Base-by-base conservation (phyloP, 1,140 invertebrate species). In the Papilio machaon region DNA sequence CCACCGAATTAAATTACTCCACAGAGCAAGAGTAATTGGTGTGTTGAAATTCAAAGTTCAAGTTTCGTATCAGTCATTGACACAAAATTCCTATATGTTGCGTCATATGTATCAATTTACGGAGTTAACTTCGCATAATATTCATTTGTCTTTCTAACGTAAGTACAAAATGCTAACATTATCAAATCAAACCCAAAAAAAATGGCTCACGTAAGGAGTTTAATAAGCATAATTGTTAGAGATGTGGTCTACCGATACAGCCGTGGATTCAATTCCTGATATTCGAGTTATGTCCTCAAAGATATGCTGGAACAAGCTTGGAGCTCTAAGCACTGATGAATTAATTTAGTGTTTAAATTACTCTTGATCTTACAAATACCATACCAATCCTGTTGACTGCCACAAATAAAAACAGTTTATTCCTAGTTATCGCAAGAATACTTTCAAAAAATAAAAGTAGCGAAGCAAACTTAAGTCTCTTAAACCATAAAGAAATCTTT, bases 401-500 rank as follows among this genome's bases (percentile, higher is more conserved):
- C 4, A 17, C 15, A 17, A 23, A 60, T 58, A 58, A 60, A 23
- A 19, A 23, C 11, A 30, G 1, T 19, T 30, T 60, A n/a, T 58
- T 19, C 2, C 54, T 58, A 19, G 17, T 19, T 58, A n/a, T 58
- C 23, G 2, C 23, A 64, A 35, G 10, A 64, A 13, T 13, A 64
- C 10, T 30, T 64, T 64, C 23, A 13, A 64, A 64, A 17, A 19
- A 64, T 64, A 64, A 64, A 67, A 38, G 64, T 67, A 13, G 6
- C 10, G 35, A 70, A 70, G 30, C 13, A 70, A 35, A 35, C 35
- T 70, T 30, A 30, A 30, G 23, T 30, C 23, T 30, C 23, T 70
- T 70, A 70, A 70, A 58, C 60, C 11, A 38, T 70, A 70, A 70
- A 70, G 64, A 70, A 70, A 70, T 70, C 64, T 70, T 70, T 67